A percentile compares a stretch with the other conserved stretches of the same genome.
phyloP scores from a whole-genome alignment of 2,888 invertebrate species.

The Hesperia comma region DNA sequence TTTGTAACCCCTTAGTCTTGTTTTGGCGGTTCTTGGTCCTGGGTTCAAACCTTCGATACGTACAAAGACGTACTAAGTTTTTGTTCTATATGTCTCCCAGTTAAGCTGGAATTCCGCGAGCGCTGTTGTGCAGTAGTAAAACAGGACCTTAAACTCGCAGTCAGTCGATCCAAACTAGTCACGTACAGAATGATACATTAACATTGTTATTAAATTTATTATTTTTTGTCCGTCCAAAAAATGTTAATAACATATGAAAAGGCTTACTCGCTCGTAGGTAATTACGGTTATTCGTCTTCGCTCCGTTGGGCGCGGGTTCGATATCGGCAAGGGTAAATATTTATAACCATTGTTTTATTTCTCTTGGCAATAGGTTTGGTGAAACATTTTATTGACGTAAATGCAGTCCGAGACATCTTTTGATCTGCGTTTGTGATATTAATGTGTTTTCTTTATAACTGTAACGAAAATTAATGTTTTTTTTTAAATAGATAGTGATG shows the following conservation, averaged over 20 bases:
- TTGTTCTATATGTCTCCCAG: background rate
- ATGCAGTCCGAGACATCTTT: slow-evolving; percentile 33
- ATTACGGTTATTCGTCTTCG: slow-evolving; percentile 52
- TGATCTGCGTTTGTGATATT: slow-evolving; percentile 30
- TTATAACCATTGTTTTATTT: slow-evolving; percentile 42
- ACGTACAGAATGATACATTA: slow-evolving; percentile 48
- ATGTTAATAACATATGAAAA: slow-evolving; percentile 52
- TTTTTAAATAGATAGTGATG: slow-evolving; percentile 12
- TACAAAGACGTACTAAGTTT: too few relatives aligned
- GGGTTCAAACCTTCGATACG: too few relatives aligned
- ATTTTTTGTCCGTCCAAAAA: slow-evolving; percentile 49
- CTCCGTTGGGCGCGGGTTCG: slow-evolving; percentile 49
- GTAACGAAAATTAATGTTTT: slow-evolving; percentile 29
- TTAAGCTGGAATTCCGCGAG: background rate
- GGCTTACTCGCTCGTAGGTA: slow-evolving; percentile 49
- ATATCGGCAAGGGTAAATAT: slow-evolving; percentile 49
- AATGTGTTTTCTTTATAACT: slow-evolving; percentile 29
- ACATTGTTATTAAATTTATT: slow-evolving; percentile 52
- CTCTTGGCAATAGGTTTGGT: slow-evolving; percentile 34
- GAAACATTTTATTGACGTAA: slow-evolving; percentile 35
- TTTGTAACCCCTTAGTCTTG: too few relatives aligned
- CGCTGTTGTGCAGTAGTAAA: background rate
- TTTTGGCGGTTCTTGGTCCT: too few relatives aligned
- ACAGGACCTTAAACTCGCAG: background rate
- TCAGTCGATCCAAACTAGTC: slow-evolving; percentile 30